Base-by-base conservation (phyloP, 2,113 vertebrate species). In the Ciconia maguari region DNA sequence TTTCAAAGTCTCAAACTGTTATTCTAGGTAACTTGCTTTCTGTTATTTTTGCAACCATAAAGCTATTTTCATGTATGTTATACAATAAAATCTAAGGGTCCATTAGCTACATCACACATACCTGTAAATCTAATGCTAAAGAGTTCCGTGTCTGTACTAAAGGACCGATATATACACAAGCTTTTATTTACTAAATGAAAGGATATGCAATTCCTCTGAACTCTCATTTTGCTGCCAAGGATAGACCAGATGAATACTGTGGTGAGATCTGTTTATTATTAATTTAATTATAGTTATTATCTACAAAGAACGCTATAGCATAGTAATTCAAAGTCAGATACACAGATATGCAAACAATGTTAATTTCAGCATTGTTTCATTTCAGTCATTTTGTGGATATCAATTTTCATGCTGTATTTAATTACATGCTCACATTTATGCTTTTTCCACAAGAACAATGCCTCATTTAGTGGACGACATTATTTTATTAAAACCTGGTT, bases 251-350 rank as follows among this genome's bases (percentile, higher is more conserved):
- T 57, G 90, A 91, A 93, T 41, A 79, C 38, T 60, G 84, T 44
- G 75, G 79, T 48, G 48, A 90, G 85, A 93, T 92, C 24, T 69
- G 84, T 91, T 96, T 95, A 97, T 92, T 89, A 89, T 97, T 82
- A 91, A 85, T 88, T 54, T 90, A 84, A 94, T 84, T 95, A 78
- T 17, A 91, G 78, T 83, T 85, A 68, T 91, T 85, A 94, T 79
- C 78, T 88, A 85, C 75, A 88, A 79, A 91, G 81, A 55, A 60
- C 48, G 71, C 48, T 72, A 21, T 71, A 79, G 14, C 42, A 93
- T 16, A 79, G 48, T 16, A 71, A 85, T 66, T 90, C 69, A 36
- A 89, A 89, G 30, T 61, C 65, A 52, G 32, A 89, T n/a, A 75
- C 8, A 61, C 34, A 81, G 85, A 71, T 79, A 85, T 3, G 22